These are phyloP conservation scores for Clarias pachynema DNA, from an alignment of 2,797 vertebrate species.

Conservation along the genomic window DNA sequence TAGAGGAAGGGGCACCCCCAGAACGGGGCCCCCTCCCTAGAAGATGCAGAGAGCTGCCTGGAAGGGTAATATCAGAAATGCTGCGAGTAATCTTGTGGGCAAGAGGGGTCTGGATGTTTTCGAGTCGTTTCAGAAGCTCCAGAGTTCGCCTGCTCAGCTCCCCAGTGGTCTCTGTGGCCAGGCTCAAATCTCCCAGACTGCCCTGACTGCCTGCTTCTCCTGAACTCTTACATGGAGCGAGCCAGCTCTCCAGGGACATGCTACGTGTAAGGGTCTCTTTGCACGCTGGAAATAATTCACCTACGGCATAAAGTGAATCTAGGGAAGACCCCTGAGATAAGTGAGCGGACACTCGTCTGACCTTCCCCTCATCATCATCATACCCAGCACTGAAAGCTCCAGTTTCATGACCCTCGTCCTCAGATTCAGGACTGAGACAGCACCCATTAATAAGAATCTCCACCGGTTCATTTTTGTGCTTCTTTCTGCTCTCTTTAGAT, in stretches of 20 bases:
- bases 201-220: constrained; percentile 82
- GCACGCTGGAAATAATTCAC: constrained; percentile 78
- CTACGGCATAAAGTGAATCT: constrained; percentile 85
- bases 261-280: constrained; percentile 82
- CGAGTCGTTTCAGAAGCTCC: constrained; percentile 92
- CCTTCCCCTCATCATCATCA: constrained; percentile 65
- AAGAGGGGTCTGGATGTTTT: constrained; percentile 91
- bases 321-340: constrained; percentile 86
- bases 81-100: constrained; percentile 89
- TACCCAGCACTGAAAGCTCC: constrained; percentile 58
- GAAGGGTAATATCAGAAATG: constrained; percentile 89
- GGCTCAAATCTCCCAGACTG: constrained; percentile 79
- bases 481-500: constrained; percentile 54
- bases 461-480: constrained; percentile 58
- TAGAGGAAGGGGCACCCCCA: constrained; percentile 76
- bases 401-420: constrained; percentile 65
- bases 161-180: constrained; percentile 78
- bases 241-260: constrained; percentile 88
- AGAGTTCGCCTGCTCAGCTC: constrained; percentile 94
- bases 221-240: constrained; percentile 79
- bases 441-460: constrained; percentile 67
- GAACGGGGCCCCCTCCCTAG: constrained; percentile 68
- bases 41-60: constrained; percentile 78
- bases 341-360: constrained; percentile 64
- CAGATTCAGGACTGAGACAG: constrained; percentile 64